Evolutionary conservation across 2,113 vertebrate species (phyloP).

Genomic region (Lipotes vexillifer): DNA sequence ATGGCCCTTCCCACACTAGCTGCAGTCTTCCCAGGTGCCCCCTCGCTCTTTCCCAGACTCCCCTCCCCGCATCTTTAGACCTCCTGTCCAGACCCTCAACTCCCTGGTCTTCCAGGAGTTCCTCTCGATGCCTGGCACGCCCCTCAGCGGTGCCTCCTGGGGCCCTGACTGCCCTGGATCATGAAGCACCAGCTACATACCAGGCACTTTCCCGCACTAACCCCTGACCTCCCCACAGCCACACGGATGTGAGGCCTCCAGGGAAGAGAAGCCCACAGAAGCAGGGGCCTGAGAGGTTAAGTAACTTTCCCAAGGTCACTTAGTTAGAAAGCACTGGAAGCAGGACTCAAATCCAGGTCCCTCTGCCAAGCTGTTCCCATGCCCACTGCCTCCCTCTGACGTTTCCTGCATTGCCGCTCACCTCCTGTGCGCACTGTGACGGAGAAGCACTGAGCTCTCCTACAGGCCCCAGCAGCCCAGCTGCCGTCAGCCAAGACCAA

Average conservation of each 20-base stretch:
- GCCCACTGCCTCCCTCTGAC: background rate
- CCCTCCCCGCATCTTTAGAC: background rate
- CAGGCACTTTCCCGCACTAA: background rate
- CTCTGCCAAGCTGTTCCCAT: background rate
- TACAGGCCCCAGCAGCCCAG: background rate
- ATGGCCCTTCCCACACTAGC: background rate
- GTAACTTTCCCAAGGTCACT: background rate
- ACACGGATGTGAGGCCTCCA: background rate
- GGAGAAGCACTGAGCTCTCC: background rate
- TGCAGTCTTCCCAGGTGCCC: background rate
- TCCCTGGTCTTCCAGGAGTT: background rate
- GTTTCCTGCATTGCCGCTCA: accelerated
- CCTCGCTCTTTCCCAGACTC: background rate
- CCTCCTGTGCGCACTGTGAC: background rate
- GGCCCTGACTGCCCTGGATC: background rate
- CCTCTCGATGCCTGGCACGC: background rate
- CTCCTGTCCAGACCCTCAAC: background rate
- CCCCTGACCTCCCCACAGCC: background rate
- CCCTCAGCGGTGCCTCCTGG: background rate
- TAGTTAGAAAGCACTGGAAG: background rate
- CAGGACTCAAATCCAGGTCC: background rate
- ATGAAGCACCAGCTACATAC: background rate
- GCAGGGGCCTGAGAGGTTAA: background rate
- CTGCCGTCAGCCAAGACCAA: accelerated
- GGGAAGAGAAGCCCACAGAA: background rate